Conservation (phyloP, 2,888 invertebrate species). For the Epirrhoe tristata region DNA sequence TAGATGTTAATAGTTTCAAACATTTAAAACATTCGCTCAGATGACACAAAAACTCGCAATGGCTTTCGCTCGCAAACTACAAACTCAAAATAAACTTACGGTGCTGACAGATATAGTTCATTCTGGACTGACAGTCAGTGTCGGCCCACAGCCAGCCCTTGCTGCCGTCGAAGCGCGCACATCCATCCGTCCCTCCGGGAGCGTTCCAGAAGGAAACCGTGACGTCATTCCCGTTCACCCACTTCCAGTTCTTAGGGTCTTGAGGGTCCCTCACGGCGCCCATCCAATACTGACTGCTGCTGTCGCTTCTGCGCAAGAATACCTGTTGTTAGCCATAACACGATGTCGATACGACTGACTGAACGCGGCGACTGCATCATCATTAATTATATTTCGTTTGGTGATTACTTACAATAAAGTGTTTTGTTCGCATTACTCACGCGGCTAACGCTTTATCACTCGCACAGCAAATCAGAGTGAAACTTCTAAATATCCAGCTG, state of each 20-base stretch:
- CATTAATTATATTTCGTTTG: background rate
- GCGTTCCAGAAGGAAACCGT: slow-evolving; percentile 97
- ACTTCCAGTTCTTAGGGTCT: slow-evolving; percentile 93
- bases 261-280: slow-evolving; percentile 94
- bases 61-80: slow-evolving; percentile 34
- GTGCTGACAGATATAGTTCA: slow-evolving; percentile 97
- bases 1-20: background rate
- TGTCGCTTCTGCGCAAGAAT: slow-evolving; percentile 88
- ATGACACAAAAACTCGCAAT: slow-evolving; percentile 14
- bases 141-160: slow-evolving; percentile 98
- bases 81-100: slow-evolving; percentile 86
- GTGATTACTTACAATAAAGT: background rate
- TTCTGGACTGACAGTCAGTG: slow-evolving; percentile 92
- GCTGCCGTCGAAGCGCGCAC: slow-evolving; percentile 95
- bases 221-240: slow-evolving; percentile 95
- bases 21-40: slow-evolving; percentile 16
- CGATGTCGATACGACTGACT: slow-evolving; percentile 11
- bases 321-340: slow-evolving; percentile 28
- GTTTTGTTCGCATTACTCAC: slow-evolving; percentile 1
- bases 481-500: background rate
- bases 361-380: background rate
- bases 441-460: background rate
- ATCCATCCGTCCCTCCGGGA: slow-evolving; percentile 93
- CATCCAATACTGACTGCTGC: slow-evolving; percentile 97
- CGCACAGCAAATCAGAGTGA: slow-evolving; percentile 7